These are phyloP conservation scores for Patella vulgata DNA, from an alignment of 1,140 invertebrate genomes.

Conservation along the genomic window DNA sequence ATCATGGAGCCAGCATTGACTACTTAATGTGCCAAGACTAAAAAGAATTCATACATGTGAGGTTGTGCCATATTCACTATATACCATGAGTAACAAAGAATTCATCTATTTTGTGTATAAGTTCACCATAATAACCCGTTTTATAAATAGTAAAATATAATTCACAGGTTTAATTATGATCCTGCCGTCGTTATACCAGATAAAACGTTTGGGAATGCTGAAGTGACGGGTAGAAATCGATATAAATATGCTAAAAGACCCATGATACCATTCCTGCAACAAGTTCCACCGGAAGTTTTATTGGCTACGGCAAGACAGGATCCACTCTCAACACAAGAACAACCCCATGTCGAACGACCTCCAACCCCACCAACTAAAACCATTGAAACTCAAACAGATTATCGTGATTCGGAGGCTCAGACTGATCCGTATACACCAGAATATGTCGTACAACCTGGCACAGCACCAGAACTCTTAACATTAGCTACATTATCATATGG, in stretches of 20 bases:
- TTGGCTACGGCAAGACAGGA: constrained; percentile 63
- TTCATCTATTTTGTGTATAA: too few species aligned
- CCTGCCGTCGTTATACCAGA: constrained; percentile 53
- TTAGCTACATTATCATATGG: constrained; percentile 74
- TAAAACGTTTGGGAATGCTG: constrained; percentile 45
- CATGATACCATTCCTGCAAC: constrained; percentile 66
- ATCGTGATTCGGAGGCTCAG: constrained; percentile 80
- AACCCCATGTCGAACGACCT: constrained; percentile 39
- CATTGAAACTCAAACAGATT: constrained; percentile 76
- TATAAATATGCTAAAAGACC: constrained; percentile 62
- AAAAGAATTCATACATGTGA: too few species aligned
- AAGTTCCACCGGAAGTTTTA: constrained; percentile 65
- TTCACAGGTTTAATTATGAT: constrained; percentile 62
- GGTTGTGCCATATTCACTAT: too few species aligned
- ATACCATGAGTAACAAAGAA: too few species aligned
- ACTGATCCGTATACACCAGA: constrained; percentile 81
- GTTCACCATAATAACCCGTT: too few species aligned
- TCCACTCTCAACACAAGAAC: constrained; percentile 49
- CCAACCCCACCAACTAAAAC: constrained; percentile 61
- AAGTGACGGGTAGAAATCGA: constrained; percentile 57
- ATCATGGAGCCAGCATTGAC: too few species aligned
- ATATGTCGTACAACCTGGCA: constrained; percentile 69
- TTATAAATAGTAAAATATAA: too few species aligned
- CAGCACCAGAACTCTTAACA: constrained; percentile 73
- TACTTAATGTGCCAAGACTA: too few species aligned